phyloP scores from a whole-genome alignment of 2,888 invertebrate genomes.

The Limnephilus auricula region DNA sequence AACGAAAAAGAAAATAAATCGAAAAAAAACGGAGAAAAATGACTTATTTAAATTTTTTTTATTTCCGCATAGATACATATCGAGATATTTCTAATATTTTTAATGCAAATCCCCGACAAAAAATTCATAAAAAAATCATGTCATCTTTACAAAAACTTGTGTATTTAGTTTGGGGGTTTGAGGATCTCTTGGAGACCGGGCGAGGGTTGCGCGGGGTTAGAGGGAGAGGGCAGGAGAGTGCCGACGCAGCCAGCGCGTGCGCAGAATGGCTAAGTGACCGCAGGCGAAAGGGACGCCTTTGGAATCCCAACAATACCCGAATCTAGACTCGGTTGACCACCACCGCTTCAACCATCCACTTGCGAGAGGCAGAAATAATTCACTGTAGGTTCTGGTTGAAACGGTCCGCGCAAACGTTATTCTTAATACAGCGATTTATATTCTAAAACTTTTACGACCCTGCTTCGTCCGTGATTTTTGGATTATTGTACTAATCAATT shows the following conservation, averaged over 20 bases:
- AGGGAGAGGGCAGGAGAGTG: not conserved
- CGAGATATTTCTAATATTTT: no score
- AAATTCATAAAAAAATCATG: no score
- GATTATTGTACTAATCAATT: not conserved
- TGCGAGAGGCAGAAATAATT: not conserved
- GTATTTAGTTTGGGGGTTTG: not conserved
- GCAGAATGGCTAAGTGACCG: not conserved
- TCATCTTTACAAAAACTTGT: no score
- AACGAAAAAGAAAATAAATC: no score
- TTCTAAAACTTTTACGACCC: not conserved
- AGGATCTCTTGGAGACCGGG: not conserved
- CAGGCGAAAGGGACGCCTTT: not conserved
- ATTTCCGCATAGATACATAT: no score
- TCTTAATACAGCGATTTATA: not conserved
- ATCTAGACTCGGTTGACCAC: slow-evolving; percentile 3
- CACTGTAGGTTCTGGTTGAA: not conserved
- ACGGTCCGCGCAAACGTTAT: no score
- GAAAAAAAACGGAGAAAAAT: no score
- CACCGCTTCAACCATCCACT: not conserved
- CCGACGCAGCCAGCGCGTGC: not conserved
- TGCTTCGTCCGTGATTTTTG: not conserved
- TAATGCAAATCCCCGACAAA: no score
- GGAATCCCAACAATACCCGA: slow-evolving; percentile 16
- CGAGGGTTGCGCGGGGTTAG: not conserved
- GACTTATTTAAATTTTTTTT: no score